A percentile compares a stretch with the other conserved stretches of the same genome.
phyloP scores from a whole-genome alignment of 2,888 invertebrate species.

The Philereme vetulata region DNA sequence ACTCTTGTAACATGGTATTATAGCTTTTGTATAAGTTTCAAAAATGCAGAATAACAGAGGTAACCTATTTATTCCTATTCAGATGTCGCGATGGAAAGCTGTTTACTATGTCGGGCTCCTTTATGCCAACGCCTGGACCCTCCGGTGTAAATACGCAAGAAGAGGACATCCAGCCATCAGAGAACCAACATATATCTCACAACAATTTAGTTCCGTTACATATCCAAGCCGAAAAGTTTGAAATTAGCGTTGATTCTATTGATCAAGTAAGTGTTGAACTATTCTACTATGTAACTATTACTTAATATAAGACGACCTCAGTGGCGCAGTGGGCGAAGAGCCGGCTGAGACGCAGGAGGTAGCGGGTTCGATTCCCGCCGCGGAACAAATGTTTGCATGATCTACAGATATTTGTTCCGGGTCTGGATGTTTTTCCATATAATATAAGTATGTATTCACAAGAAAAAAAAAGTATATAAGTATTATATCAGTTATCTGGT shows the following conservation, averaged over 20 bases:
- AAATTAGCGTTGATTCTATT: constrained; percentile 34
- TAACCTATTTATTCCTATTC: constrained; percentile 24
- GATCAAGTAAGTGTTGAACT: constrained; percentile 24
- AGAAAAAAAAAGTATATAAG: no score
- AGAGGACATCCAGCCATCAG: constrained; percentile 10
- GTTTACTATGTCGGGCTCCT: constrained; percentile 54
- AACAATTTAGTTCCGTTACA: constrained; percentile 36
- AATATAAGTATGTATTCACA: no score
- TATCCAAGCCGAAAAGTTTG: constrained; percentile 43
- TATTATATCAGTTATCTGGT: no score
- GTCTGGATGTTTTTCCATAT: no score
- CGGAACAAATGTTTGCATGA: no score
- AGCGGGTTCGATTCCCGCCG: no score
- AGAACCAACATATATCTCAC: constrained; percentile 8
- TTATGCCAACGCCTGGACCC: constrained; percentile 54
- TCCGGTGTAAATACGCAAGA: constrained; percentile 51
- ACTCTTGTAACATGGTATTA: constrained; percentile 11
- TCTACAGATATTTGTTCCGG: no score
- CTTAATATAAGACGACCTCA: no score
- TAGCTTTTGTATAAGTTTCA: constrained; percentile 12
- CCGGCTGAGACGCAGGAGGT: no score
- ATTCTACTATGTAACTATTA: no score
- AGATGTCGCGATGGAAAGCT: constrained; percentile 67
- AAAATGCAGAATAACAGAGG: neutral
- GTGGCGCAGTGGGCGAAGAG: no score